These are phyloP conservation scores for Aleiodes sp. DNA, from an alignment of 1,140 invertebrate genomes.

Conservation along the genomic window DNA sequence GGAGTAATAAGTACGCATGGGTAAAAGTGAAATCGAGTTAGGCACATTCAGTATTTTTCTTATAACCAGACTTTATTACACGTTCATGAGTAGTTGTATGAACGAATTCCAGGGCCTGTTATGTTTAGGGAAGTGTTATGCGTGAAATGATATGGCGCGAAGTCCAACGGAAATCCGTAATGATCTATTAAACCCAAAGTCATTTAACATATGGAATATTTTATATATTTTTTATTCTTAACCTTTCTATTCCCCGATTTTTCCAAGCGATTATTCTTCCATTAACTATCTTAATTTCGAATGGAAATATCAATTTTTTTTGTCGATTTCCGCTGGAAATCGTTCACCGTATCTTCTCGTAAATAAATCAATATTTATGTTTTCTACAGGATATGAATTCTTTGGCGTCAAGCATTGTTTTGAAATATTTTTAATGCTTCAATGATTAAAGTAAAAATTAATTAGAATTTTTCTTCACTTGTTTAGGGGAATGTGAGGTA, in stretches of 20 bases:
- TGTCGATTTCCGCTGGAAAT: not conserved
- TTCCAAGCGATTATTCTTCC: not conserved
- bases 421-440: not conserved
- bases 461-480: not conserved
- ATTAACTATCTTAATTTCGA: not conserved
- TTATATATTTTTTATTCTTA: not conserved
- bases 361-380: not conserved
- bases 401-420: not conserved
- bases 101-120: slow-evolving; percentile 29
- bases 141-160: slow-evolving; percentile 21
- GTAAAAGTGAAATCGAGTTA: slow-evolving; percentile 36
- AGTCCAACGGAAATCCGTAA: slow-evolving; percentile 27
- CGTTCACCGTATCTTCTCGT: not conserved
- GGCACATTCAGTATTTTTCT: slow-evolving; percentile 8
- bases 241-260: not conserved
- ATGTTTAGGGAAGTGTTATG: slow-evolving; percentile 34
- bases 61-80: slow-evolving; percentile 32
- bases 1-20: slow-evolving; percentile 27
- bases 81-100: slow-evolving; percentile 24
- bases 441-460: not conserved
- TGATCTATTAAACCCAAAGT: not conserved
- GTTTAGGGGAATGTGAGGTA: too few species aligned
- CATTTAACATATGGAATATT: not conserved
- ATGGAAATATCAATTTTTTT: too few species aligned
- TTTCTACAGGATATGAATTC: not conserved